Evolutionary conservation across 2,797 vertebrate genomes (phyloP).

Genomic region (Pteronotus mesoamericanus): DNA sequence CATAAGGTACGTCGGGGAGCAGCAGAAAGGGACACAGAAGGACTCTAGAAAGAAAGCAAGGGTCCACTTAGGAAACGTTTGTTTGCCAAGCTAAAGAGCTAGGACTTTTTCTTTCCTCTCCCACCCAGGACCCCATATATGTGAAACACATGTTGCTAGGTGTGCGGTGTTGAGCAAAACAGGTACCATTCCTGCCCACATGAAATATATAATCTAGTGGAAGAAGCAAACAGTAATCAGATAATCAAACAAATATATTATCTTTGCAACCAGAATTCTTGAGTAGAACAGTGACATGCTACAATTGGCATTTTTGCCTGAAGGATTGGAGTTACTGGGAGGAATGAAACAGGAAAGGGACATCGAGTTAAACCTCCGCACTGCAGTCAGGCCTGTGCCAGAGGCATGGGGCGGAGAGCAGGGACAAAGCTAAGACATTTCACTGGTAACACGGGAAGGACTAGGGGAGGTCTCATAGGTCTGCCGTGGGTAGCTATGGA

Average conservation of each 20-base stretch:
- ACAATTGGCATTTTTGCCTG: not conserved
- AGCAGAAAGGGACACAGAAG: not conserved
- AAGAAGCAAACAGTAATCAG: not conserved
- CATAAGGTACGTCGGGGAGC: not conserved
- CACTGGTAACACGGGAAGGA: not conserved
- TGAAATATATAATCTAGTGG: not conserved
- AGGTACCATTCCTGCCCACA: not conserved
- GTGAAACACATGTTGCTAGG: not conserved
- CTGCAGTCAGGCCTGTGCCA: not conserved
- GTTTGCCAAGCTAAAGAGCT: not conserved
- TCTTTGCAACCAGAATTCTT: not conserved
- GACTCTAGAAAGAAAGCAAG: not conserved
- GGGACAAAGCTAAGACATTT: not conserved
- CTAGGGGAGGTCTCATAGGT: not conserved
- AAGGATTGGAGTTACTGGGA: not conserved
- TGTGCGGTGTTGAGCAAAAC: not conserved
- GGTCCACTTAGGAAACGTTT: not conserved
- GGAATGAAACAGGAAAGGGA: not conserved
- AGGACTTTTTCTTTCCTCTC: not conserved
- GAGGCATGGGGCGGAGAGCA: not conserved
- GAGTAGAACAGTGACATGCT: not conserved
- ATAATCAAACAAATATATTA: not conserved
- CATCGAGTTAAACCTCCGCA: not conserved
- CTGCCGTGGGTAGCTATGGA: not conserved
- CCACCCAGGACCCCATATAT: not conserved